Percentiles rank a stretch among this genome's conserved stretches.
phyloP scores from a whole-genome alignment of 2,888 invertebrate genomes.

The Tipula helvola region DNA sequence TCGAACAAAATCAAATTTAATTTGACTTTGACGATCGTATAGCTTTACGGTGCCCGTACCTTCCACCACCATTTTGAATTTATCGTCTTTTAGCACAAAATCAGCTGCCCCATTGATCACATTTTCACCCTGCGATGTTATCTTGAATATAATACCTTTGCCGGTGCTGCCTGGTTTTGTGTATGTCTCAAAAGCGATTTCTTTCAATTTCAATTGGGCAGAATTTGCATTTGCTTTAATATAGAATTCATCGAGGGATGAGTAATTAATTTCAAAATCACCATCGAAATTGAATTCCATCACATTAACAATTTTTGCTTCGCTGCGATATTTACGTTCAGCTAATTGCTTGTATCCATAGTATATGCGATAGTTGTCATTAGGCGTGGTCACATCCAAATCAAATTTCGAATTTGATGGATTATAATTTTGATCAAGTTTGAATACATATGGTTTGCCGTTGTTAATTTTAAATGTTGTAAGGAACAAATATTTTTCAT shows the following conservation, averaged over 20 bases:
- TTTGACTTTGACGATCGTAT: slow-evolving; percentile 52
- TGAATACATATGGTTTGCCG: background rate
- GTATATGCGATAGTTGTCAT: background rate
- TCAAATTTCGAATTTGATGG: background rate
- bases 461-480: background rate
- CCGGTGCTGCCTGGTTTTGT: slow-evolving; percentile 46
- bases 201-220: slow-evolving; percentile 48
- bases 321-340: slow-evolving; percentile 45
- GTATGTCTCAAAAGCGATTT: slow-evolving; percentile 48
- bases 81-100: slow-evolving; percentile 57
- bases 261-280: slow-evolving; percentile 41
- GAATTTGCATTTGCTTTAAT: slow-evolving; percentile 49
- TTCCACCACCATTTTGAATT: slow-evolving; percentile 57
- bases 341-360: slow-evolving; percentile 27
- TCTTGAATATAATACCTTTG: slow-evolving; percentile 49
- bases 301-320: slow-evolving; percentile 41
- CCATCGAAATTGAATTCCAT: slow-evolving; percentile 42
- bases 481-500: background rate
- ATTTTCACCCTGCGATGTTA: slow-evolving; percentile 47
- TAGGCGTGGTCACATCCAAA: background rate
- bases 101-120: slow-evolving; percentile 58
- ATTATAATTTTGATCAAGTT: background rate
- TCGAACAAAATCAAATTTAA: slow-evolving; percentile 60
- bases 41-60: slow-evolving; percentile 61
- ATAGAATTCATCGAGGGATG: slow-evolving; percentile 50